Conservation (phyloP, 1,140 invertebrate species). For the Dolichoris vasculosae region DNA sequence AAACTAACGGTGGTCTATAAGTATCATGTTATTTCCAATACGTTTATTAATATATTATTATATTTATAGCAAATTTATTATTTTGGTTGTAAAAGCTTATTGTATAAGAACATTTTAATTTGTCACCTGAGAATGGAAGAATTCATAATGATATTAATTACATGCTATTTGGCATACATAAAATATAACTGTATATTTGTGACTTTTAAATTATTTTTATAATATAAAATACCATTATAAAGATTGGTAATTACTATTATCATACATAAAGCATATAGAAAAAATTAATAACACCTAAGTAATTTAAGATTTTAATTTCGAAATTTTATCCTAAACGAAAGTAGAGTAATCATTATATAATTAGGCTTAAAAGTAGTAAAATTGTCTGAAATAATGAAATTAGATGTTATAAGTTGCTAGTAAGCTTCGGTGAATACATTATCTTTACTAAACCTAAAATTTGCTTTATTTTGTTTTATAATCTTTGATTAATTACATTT, state of each 20-base stretch:
- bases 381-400: background rate
- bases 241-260: background rate
- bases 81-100: background rate
- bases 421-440: background rate
- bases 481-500: background rate
- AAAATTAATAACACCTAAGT: background rate
- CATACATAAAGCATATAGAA: background rate
- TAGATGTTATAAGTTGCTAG: no score
- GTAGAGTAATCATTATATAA: background rate
- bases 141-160: background rate
- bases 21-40: background rate
- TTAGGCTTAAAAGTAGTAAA: background rate
- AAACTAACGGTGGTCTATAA: background rate
- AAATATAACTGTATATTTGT: background rate
- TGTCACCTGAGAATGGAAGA: slow-evolving; percentile 13
- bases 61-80: background rate
- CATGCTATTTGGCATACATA: background rate
- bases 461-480: no score
- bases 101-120: background rate
- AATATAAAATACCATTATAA: background rate
- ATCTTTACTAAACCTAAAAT: background rate
- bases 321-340: background rate
- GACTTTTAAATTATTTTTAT: background rate
- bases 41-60: background rate
- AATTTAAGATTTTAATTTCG: no score